Conservation (phyloP, 2,888 invertebrate species). For the Cylloceria caligata region DNA sequence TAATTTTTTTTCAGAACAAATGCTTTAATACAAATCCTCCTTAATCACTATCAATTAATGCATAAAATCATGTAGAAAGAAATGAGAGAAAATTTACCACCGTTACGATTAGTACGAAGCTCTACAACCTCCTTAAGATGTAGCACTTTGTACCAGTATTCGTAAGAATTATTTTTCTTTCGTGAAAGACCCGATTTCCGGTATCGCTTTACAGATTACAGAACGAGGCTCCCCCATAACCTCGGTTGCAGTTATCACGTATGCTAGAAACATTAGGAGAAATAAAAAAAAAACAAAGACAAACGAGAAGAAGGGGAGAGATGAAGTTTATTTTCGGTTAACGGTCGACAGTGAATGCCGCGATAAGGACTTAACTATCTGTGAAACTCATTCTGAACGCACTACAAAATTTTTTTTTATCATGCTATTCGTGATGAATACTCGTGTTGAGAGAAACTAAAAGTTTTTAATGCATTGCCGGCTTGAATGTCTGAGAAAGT, state of each 20-base stretch:
- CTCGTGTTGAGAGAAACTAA: slow-evolving; percentile 1
- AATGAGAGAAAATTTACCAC: too few relatives aligned
- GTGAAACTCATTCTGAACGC: slow-evolving; percentile 27
- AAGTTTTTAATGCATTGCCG: not conserved
- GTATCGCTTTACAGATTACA: slow-evolving; percentile 23
- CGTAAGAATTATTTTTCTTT: too few relatives aligned
- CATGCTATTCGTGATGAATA: slow-evolving; percentile 3
- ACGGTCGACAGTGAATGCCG: slow-evolving; percentile 23
- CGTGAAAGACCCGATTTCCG: slow-evolving; percentile 29
- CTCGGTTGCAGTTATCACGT: slow-evolving; percentile 52
- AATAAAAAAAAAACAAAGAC: slow-evolving; percentile 18
- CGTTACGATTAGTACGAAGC: too few relatives aligned
- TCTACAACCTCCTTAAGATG: not conserved
- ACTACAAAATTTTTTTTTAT: slow-evolving; percentile 12
- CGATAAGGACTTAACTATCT: slow-evolving; percentile 40
- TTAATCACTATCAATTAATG: too few relatives aligned
- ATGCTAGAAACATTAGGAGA: slow-evolving; percentile 34
- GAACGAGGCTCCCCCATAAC: slow-evolving; percentile 42
- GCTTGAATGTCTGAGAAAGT: not conserved
- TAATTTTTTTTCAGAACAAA: too few relatives aligned
- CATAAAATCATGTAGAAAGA: too few relatives aligned
- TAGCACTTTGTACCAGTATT: too few relatives aligned
- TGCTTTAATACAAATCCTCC: too few relatives aligned
- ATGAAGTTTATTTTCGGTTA: slow-evolving; percentile 33
- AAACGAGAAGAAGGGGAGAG: slow-evolving; percentile 32